phyloP scores from a whole-genome alignment of 1,140 invertebrate genomes.

The Yoshiicerus persimilis region DNA sequence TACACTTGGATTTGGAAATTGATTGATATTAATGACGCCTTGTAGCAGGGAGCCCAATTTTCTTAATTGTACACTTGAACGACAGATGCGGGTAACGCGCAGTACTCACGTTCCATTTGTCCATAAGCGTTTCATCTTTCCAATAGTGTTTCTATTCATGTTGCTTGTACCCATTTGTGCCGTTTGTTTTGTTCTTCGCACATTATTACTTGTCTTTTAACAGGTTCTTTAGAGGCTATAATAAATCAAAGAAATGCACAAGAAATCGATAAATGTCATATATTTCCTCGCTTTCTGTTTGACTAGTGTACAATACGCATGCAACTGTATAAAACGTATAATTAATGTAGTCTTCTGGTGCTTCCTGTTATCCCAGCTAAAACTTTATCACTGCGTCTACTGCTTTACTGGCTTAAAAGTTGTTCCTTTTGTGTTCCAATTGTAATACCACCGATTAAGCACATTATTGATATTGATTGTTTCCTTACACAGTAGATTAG shows the following conservation, averaged over 20 bases:
- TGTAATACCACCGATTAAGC: no score
- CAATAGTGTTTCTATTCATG: not conserved
- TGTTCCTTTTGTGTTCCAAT: no score
- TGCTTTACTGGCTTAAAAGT: no score
- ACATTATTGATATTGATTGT: no score
- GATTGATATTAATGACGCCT: not conserved
- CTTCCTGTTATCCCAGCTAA: no score
- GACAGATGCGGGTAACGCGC: not conserved
- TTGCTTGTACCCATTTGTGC: not conserved
- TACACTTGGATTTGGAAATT: no score
- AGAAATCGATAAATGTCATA: not conserved
- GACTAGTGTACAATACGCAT: not conserved
- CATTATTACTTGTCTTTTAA: not conserved
- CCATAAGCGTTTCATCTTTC: not conserved
- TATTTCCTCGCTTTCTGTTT: not conserved
- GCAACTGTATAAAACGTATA: not conserved
- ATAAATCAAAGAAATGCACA: not conserved
- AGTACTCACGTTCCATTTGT: not conserved
- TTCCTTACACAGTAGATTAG: no score
- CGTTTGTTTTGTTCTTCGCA: not conserved
- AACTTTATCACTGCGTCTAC: no score
- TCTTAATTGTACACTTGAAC: not conserved
- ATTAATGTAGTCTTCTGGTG: no score
- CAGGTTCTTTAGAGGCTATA: not conserved
- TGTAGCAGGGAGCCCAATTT: not conserved